Base-by-base conservation (phyloP, 2,113 vertebrate species). In the Chloropsis hardwickii region DNA sequence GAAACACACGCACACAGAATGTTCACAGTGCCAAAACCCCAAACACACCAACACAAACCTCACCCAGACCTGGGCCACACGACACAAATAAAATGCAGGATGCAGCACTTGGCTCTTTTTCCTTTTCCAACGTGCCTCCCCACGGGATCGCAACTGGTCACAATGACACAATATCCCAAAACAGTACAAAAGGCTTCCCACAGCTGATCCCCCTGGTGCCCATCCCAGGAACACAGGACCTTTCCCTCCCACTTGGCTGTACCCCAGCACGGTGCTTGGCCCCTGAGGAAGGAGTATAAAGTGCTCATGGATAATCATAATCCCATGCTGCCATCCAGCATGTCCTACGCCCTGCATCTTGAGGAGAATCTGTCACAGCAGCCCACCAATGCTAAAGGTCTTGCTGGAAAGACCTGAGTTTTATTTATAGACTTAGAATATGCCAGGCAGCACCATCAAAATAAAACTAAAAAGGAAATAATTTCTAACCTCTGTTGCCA, bases 281-380 rank as follows among this genome's bases (percentile, higher is more conserved):
- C 91, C 90, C 90, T 86, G 90, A 86, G 92, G 91, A 93, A 88
- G 79, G 85, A 77, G 11, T 29, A 37, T 90, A 86, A 96, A 94
- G 92, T 95, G 95, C 95, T 80, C 33, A 4, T 20, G 40, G 88
- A 80, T 40, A 57, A 56, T 33, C 37, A 80, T n/a, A 57, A 56
- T 29, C 37, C 25, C 5, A 2, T 2, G 11, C 90, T 79, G 94
- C 81, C 85, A n/a, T 16, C 78, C 6, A 2, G 87, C 4, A 3
- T 0, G 0, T 66, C 65, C 84, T 65, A 57, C 1, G 0, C 70
- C 7, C 3, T 8, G 60, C 54, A 25, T 20, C 65, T 48, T 3
- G 1, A 2, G 24, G 60, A 66, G 60, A 45, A 47, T 78, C 60
- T 60, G 24, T 15, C 84, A 13, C 64, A 81, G 67, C 80, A 85